Evolutionary conservation across 1,140 invertebrate genomes (phyloP).

Genomic region (Euborellia annulipes): DNA sequence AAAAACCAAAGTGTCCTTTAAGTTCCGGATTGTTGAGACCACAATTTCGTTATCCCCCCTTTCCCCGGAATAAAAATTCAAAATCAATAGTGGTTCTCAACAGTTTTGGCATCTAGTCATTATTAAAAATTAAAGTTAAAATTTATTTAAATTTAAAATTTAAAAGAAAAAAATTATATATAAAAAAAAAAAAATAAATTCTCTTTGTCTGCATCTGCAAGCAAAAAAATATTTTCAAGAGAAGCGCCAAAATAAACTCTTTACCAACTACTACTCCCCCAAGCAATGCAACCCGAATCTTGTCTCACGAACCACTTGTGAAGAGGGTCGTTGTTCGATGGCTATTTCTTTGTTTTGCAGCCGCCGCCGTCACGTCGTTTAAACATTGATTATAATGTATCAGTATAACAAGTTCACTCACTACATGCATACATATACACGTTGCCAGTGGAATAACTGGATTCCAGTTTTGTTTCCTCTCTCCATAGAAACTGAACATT

Average conservation of each 20-base stretch:
- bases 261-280: too few species aligned
- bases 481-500: conserved; percentile 15
- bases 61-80: too few species aligned
- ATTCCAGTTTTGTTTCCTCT: conserved; percentile 12
- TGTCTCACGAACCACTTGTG: conserved; percentile 5
- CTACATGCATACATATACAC: conserved; percentile 1
- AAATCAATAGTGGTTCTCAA: conserved; percentile 2
- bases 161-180: conserved; percentile 20
- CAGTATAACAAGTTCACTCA: too few species aligned
- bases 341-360: conserved; percentile 1
- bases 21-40: conserved; percentile 11
- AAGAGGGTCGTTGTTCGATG: neutral
- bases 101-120: conserved; percentile 14
- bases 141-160: conserved; percentile 17
- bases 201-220: neutral
- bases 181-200: conserved; percentile 20
- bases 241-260: too few species aligned
- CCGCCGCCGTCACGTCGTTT: too few species aligned
- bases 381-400: too few species aligned
- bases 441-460: conserved; percentile 13
- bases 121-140: conserved; percentile 15
- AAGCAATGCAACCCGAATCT: conserved; percentile 3
- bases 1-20: conserved; percentile 15
- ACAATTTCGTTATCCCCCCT: neutral
- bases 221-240: conserved; percentile 13